Evolutionary conservation across 30 jellyfish, hydroid and myxozoan genomes (phyloP).

Genomic region (Cassiopea xamachana): DNA sequence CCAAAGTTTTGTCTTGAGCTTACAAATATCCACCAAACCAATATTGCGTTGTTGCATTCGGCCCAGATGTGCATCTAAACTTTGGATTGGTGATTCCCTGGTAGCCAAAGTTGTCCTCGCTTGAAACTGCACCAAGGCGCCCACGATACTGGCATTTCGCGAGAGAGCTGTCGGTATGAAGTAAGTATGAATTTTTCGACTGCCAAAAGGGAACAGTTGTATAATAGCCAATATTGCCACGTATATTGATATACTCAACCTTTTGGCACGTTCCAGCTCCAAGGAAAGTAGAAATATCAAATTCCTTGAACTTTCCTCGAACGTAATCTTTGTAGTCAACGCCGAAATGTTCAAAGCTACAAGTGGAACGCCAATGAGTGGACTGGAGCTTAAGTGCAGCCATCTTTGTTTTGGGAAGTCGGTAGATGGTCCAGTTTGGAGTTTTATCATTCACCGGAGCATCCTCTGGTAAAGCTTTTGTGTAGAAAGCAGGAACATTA

Average conservation of each 20-base stretch:
- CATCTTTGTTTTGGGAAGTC: background rate
- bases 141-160: background rate
- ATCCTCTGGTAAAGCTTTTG: background rate
- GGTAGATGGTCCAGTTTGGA: slow-evolving; percentile 11
- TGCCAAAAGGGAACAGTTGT: background rate
- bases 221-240: background rate
- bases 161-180: background rate
- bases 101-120: slow-evolving; percentile 28
- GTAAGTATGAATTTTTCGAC: background rate
- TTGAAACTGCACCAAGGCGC: background rate
- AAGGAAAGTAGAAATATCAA: background rate
- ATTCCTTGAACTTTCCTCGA: slow-evolving; percentile 1
- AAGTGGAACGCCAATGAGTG: slow-evolving; percentile 10
- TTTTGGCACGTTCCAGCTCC: slow-evolving; percentile 7
- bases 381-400: background rate
- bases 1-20: background rate
- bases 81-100: background rate
- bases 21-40: slow-evolving; percentile 21
- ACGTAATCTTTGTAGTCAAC: slow-evolving; percentile 10
- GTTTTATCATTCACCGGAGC: slow-evolving; percentile 45
- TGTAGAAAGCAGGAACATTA: background rate
- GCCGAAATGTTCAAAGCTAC: background rate
- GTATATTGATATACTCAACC: background rate
- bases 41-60: background rate
- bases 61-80: slow-evolving; percentile 9